Conservation (phyloP, 2,113 vertebrate species). For the Neogobius melanostomus region DNA sequence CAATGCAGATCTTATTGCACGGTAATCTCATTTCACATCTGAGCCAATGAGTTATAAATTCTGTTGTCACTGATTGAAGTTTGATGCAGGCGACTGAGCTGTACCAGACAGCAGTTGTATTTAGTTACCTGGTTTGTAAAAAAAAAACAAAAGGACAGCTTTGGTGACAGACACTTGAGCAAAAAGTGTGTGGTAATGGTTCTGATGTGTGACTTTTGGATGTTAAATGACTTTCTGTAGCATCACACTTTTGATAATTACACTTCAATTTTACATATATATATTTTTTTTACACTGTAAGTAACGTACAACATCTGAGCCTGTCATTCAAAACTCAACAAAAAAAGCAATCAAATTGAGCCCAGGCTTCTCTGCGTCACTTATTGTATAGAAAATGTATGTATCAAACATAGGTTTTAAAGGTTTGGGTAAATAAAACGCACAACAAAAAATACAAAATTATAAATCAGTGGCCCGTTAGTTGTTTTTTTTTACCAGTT, state of each 20-base stretch:
- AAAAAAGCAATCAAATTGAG: slow-evolving; percentile 58
- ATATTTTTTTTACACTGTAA: slow-evolving; percentile 45
- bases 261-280: slow-evolving; percentile 31
- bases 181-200: not conserved
- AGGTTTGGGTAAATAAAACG: slow-evolving; percentile 61
- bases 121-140: not conserved
- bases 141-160: no score
- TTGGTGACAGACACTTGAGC: slow-evolving; percentile 2
- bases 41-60: not conserved
- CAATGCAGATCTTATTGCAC: slow-evolving; percentile 17
- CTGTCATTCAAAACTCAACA: slow-evolving; percentile 53
- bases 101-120: slow-evolving; percentile 75
- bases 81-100: slow-evolving; percentile 36
- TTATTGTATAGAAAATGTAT: slow-evolving; percentile 65
- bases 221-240: slow-evolving; percentile 8
- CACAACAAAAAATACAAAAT: slow-evolving; percentile 41
- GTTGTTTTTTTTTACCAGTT: slow-evolving; percentile 7
- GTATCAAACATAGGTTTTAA: slow-evolving; percentile 64
- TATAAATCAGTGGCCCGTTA: slow-evolving; percentile 28
- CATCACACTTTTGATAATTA: slow-evolving; percentile 28
- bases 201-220: not conserved
- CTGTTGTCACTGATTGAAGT: slow-evolving; percentile 3
- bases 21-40: not conserved
- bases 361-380: slow-evolving; percentile 50
- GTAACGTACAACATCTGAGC: slow-evolving; percentile 39